Evolutionary conservation across 2,888 invertebrate species (phyloP).

Genomic region (Drosophila hamatofila): DNA sequence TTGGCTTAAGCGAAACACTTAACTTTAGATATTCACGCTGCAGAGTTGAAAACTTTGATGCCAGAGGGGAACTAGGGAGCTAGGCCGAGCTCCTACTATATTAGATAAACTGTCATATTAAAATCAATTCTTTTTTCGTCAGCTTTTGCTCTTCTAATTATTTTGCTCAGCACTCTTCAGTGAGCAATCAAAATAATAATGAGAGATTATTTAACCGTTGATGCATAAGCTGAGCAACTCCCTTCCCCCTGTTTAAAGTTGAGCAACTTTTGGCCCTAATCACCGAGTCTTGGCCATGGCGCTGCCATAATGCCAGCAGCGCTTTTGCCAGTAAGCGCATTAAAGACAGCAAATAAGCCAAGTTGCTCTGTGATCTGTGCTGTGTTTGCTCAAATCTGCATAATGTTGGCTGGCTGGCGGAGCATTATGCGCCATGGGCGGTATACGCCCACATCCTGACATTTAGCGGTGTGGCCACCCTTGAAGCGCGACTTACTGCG

Average conservation of each 20-base stretch:
- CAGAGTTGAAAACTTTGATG: too few species aligned
- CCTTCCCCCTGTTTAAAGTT: background rate
- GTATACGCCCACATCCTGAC: slow-evolving; percentile 11
- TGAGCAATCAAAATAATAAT: background rate
- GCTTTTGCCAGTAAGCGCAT: slow-evolving; percentile 26
- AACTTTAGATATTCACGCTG: background rate
- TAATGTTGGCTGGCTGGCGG: slow-evolving; percentile 34
- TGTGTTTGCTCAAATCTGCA: slow-evolving; percentile 45
- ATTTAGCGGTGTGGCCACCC: slow-evolving; percentile 33
- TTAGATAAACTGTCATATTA: too few species aligned
- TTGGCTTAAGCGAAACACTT: background rate
- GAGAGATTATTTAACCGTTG: slow-evolving; percentile 6
- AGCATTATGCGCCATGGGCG: slow-evolving; percentile 23
- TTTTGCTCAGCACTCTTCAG: too few species aligned
- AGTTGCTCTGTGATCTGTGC: slow-evolving; percentile 30
- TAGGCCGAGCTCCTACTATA: too few species aligned
- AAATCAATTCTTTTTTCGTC: too few species aligned
- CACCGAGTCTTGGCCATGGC: slow-evolving; percentile 5
- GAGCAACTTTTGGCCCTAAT: slow-evolving; percentile 16
- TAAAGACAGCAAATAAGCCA: slow-evolving; percentile 49
- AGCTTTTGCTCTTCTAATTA: too few species aligned
- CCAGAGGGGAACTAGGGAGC: too few species aligned
- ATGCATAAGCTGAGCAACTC: background rate
- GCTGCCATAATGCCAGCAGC: slow-evolving; percentile 6
- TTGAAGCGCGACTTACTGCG: slow-evolving; percentile 13